Conservation (phyloP, 2,797 vertebrate species). For the Synanceia verrucosa region DNA sequence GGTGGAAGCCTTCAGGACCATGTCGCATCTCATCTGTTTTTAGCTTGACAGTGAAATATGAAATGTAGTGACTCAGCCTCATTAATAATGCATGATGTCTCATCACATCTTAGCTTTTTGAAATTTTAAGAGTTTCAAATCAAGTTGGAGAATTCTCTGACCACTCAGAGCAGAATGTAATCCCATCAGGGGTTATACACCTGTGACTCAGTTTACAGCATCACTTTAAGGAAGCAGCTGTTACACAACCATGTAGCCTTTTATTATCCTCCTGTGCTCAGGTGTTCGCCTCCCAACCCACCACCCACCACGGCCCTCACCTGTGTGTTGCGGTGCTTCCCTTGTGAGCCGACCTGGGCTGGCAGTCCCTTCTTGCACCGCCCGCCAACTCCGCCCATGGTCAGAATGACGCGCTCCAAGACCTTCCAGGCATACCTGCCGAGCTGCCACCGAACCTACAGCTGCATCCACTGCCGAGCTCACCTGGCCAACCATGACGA, state of each 20-base stretch:
- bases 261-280: slow-evolving; percentile 35
- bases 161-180: slow-evolving; percentile 22
- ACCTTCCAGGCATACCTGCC: slow-evolving; percentile 99
- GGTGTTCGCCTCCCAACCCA: slow-evolving; percentile 90
- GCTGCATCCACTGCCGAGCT: slow-evolving; percentile 98
- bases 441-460: slow-evolving; percentile 97
- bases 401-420: slow-evolving; percentile 93
- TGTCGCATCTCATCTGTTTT: slow-evolving; percentile 1
- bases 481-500: slow-evolving; percentile 99
- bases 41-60: not conserved
- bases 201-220: slow-evolving; percentile 27
- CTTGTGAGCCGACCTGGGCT: slow-evolving; percentile 98
- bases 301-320: slow-evolving; percentile 99
- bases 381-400: slow-evolving; percentile 93
- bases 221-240: slow-evolving; percentile 21
- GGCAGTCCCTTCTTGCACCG: slow-evolving; percentile 95
- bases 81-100: slow-evolving; percentile 18
- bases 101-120: slow-evolving; percentile 3
- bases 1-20: not conserved
- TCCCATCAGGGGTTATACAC: slow-evolving; percentile 42
- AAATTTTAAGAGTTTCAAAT: slow-evolving; percentile 23
- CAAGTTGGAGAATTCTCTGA: slow-evolving; percentile 19
- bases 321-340: slow-evolving; percentile 99
- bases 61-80: slow-evolving; percentile 7
- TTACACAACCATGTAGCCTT: slow-evolving; percentile 17